phyloP scores from a whole-genome alignment of 2,113 vertebrate genomes.

The Psophia crepitans region DNA sequence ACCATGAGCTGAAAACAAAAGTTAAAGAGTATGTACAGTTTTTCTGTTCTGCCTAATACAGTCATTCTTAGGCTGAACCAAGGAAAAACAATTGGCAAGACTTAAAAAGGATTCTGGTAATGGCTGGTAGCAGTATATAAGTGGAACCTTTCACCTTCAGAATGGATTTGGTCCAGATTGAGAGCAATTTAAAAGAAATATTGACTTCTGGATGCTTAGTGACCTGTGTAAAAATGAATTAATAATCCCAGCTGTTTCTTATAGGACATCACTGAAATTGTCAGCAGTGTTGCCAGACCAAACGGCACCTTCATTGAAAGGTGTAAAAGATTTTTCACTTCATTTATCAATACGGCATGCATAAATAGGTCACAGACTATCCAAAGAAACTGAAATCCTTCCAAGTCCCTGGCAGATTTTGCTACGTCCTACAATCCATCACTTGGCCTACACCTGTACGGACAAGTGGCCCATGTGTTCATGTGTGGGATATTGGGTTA shows the following conservation, averaged over 20 bases:
- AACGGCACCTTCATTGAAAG: constrained; percentile 1
- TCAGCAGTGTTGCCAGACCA: constrained; percentile 27
- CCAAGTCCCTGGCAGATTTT: constrained; percentile 27
- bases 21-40: background rate
- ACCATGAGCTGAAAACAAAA: background rate
- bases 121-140: background rate
- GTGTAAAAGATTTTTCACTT: constrained; percentile 52
- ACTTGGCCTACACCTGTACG: background rate
- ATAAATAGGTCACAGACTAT: constrained; percentile 37
- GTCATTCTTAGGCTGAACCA: background rate
- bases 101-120: constrained; percentile 22
- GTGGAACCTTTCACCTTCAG: constrained; percentile 53
- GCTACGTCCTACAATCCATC: background rate
- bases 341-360: constrained; percentile 4
- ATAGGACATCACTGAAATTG: constrained; percentile 33
- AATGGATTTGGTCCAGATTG: constrained; percentile 42
- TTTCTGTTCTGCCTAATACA: background rate
- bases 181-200: constrained; percentile 64
- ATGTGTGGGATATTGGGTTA: background rate
- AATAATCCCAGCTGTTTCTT: constrained; percentile 54
- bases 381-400: constrained; percentile 37
- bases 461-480: background rate
- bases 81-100: background rate
- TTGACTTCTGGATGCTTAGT: constrained; percentile 50
- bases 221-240: constrained; percentile 61